These are phyloP conservation scores for Umimayanthus kanabou DNA, from an alignment of 92 coral and sea anemone species.

Conservation along the genomic window DNA sequence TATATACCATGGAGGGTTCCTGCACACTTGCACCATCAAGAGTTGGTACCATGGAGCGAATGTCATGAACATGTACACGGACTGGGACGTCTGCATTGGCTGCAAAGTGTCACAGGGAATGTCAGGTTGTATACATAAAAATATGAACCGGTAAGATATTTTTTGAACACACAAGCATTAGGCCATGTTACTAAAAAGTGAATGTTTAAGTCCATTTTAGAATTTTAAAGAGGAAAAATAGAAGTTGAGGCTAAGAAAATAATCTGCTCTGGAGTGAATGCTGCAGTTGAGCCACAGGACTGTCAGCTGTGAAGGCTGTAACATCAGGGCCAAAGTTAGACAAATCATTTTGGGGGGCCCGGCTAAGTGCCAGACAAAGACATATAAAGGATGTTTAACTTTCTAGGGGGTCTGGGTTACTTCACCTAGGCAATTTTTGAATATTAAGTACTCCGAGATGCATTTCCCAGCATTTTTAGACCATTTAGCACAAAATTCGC, in stretches of 20 bases:
- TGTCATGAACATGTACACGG: conserved; percentile 25
- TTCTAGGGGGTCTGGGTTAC: conserved; percentile 5
- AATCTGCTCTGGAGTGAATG: conserved; percentile 10
- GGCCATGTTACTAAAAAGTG: conserved; percentile 13
- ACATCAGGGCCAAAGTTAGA: conserved; percentile 29
- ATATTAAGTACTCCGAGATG: conserved; percentile 1
- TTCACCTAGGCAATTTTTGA: conserved; percentile 3
- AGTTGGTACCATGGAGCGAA: conserved; percentile 21
- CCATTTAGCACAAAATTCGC: conserved; percentile 13
- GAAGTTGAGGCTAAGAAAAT: conserved; percentile 11
- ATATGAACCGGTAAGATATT: conserved; percentile 5
- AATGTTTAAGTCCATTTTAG: conserved; percentile 9
- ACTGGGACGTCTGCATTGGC: conserved; percentile 24
- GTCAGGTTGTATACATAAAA: conserved; percentile 22
- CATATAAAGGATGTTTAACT: background rate
- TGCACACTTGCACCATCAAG: conserved; percentile 16
- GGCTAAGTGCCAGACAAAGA: conserved; percentile 20
- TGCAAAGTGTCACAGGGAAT: conserved; percentile 26
- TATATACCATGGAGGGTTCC: conserved; percentile 21
- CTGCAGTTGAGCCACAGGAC: conserved; percentile 32
- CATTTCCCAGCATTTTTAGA: conserved; percentile 20
- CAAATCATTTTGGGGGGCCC: conserved; percentile 26
- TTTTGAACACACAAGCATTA: conserved; percentile 20
- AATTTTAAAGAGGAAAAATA: conserved; percentile 23
- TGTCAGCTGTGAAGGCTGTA: conserved; percentile 29